A percentile compares a stretch with the other conserved stretches of the same genome.
Conservation (phyloP, 64 coral and sea anemone species). For the Stichodactyla mertensii region DNA sequence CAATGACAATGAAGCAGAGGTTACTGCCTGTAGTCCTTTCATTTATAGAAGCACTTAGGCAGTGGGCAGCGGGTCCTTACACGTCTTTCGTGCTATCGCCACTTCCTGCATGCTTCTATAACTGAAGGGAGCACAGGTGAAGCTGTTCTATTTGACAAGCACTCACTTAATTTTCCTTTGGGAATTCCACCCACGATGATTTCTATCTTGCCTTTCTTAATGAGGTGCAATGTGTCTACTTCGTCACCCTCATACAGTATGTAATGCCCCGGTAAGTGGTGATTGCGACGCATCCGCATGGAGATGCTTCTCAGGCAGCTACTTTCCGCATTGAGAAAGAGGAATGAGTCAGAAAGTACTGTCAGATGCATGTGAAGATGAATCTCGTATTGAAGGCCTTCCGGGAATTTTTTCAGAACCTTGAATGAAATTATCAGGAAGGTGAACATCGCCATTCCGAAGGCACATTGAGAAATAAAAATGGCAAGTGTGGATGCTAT, state of each 20-base stretch:
- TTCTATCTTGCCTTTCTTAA: constrained; percentile 83
- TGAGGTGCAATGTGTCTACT: constrained; percentile 73
- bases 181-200: constrained; percentile 40
- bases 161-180: constrained; percentile 76
- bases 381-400: constrained; percentile 93
- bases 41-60: too few species aligned
- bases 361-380: constrained; percentile 89
- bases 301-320: constrained; percentile 66
- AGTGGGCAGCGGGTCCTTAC: too few species aligned
- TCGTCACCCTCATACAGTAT: constrained; percentile 83
- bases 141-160: not conserved
- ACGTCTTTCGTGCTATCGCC: too few species aligned
- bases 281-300: constrained; percentile 81
- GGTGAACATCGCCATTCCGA: not conserved
- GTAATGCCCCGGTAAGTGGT: constrained; percentile 81
- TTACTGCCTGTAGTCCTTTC: too few species aligned
- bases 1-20: too few species aligned
- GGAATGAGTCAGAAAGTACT: constrained; percentile 79
- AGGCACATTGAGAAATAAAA: too few species aligned
- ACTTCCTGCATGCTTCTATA: too few species aligned
- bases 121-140: not conserved
- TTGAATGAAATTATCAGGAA: constrained; percentile 27
- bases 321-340: constrained; percentile 54
- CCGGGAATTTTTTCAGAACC: constrained; percentile 88
- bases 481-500: too few species aligned